Percentiles rank a stretch among this genome's conserved stretches.
These are phyloP conservation scores for Xestia xanthographa DNA, from an alignment of 2,888 invertebrate species.

Conservation along the genomic window DNA sequence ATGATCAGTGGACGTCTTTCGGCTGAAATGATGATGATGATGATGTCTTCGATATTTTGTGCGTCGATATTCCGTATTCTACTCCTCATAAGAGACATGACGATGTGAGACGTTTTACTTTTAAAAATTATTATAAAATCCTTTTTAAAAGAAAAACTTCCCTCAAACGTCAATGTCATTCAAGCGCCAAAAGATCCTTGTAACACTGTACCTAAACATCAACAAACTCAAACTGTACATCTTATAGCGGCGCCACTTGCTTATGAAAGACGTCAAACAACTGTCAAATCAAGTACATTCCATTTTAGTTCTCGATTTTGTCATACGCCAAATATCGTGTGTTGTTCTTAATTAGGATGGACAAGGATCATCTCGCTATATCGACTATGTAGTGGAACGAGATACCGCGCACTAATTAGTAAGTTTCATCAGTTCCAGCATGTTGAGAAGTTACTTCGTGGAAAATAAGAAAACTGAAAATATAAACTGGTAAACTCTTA, in stretches of 20 bases:
- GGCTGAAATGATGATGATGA: too few relatives aligned
- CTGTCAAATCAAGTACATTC: constrained; percentile 14
- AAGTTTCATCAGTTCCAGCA: constrained; percentile 40
- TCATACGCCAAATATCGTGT: neutral
- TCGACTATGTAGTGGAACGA: constrained; percentile 19
- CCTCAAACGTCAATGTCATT: neutral
- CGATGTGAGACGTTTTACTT: too few relatives aligned
- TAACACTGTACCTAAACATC: constrained; percentile 12
- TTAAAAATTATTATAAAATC: too few relatives aligned
- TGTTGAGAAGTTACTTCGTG: constrained; percentile 13
- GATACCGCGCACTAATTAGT: constrained; percentile 50
- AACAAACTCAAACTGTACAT: neutral
- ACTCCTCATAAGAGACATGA: too few relatives aligned
- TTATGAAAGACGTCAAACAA: neutral
- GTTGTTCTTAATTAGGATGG: constrained; percentile 24
- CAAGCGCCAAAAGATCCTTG: neutral
- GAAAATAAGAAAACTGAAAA: constrained; percentile 38
- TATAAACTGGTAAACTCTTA: constrained; percentile 8
- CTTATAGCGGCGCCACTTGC: constrained; percentile 21
- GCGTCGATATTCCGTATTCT: too few relatives aligned
- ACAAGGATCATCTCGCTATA: constrained; percentile 19
- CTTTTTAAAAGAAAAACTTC: too few relatives aligned
- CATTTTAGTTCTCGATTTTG: constrained; percentile 30
- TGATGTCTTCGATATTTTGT: too few relatives aligned
- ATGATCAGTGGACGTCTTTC: too few relatives aligned